Base-by-base conservation (phyloP, 1,140 invertebrate species). In the Homalodisca vitripennis region DNA sequence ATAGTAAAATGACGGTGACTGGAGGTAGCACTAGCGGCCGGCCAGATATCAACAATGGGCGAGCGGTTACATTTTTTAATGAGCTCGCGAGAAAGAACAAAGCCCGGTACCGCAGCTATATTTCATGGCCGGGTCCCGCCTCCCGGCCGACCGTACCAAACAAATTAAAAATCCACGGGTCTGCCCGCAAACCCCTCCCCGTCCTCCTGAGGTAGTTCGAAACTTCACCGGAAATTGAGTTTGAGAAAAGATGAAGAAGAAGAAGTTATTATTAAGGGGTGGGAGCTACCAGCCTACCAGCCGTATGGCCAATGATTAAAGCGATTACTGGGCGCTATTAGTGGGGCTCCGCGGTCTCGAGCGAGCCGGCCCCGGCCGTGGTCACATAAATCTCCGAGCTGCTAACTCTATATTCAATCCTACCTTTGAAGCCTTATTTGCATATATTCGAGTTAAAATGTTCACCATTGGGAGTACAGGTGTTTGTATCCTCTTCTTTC, bases 241-340 rank as follows among this genome's bases (percentile, higher is more conserved):
- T 66, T 66, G 63, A 66, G 63, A 66, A 66, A 66, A 41, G 63
- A 66, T 66, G 55, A 60, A 60, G 32, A 66, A 66, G 63, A 66
- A 66, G 60, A 32, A 32, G 41, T 66, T 66, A 66, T 66, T 66
- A 66, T 66, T 66, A 66, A 66, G 41, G 63, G 63, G 63, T 46
- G 63, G 63, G 63, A 66, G 63, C 63, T 66, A 66, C 63, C 63
- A 46, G 41, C 63, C 63, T 66, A 66, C 63, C 63, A 46, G 41
- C 63, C 63, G 63, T 66, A 66, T 20, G 63, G 63, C 63, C 29
- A 47, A 66, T 66, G 63, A 66, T 66, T 66, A 66, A 46, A 66
- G 63, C 32, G 63, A 66, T 66, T 66, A 66, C 34, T 14, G 31
- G 27, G 13, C 41, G 63, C 63, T 46, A 66, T 66, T 66, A 66